phyloP scores from a whole-genome alignment of 2,113 vertebrate genomes.

The Plecturocebus donacophilus region DNA sequence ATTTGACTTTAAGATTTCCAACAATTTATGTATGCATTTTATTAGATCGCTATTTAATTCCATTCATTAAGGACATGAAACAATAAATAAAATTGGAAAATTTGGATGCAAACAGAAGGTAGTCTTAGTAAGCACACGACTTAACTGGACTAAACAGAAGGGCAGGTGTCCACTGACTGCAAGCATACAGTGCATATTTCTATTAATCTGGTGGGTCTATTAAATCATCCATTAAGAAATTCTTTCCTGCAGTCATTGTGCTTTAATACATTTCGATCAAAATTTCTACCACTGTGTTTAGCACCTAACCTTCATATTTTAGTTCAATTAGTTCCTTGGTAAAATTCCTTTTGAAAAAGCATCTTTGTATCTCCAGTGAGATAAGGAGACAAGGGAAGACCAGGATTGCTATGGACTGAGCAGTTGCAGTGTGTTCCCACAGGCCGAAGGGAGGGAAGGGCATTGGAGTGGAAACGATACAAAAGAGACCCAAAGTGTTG shows the following conservation, averaged over 20 bases:
- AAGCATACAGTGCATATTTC: neutral
- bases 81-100: neutral
- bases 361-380: neutral
- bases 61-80: neutral
- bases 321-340: neutral
- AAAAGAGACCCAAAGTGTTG: neutral
- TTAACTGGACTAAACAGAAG: neutral
- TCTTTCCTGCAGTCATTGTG: neutral
- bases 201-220: neutral
- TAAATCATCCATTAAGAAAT: neutral
- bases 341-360: neutral
- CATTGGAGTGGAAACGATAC: neutral
- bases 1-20: slow-evolving; percentile 9
- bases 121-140: neutral
- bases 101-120: neutral
- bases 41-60: neutral
- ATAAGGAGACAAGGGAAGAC: neutral
- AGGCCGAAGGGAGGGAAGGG: neutral
- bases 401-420: too few relatives aligned
- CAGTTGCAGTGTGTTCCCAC: accelerated
- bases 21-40: neutral
- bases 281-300: neutral
- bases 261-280: neutral
- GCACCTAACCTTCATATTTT: neutral
- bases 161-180: accelerated